Evolutionary conservation across 2,113 vertebrate genomes (phyloP).

Genomic region (Vulpes ferrilata): DNA sequence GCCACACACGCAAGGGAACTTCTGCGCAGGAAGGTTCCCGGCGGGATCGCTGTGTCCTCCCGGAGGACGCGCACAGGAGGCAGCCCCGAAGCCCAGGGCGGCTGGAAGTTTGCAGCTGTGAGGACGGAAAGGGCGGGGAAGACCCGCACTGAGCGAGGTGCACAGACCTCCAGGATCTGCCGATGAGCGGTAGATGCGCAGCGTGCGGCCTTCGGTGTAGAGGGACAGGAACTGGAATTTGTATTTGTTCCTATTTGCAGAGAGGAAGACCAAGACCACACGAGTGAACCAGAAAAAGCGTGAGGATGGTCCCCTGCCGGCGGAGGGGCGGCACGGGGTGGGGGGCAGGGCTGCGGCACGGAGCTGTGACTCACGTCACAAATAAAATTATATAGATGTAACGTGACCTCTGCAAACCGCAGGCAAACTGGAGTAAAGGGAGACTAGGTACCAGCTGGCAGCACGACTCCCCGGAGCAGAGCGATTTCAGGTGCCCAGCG

Average conservation of each 20-base stretch:
- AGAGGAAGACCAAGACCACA: background rate
- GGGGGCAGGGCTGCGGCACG: background rate
- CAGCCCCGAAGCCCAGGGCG: no score
- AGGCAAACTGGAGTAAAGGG: background rate
- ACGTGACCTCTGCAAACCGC: background rate
- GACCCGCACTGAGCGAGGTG: no score
- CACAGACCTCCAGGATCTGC: background rate
- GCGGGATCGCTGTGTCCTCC: no score
- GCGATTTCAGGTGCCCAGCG: accelerated
- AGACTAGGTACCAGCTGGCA: accelerated
- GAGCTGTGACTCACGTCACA: background rate
- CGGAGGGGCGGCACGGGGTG: background rate
- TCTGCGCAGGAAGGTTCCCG: no score
- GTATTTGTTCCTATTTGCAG: background rate
- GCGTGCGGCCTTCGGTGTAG: background rate
- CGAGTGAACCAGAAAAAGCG: accelerated
- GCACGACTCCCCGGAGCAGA: background rate
- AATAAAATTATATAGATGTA: no score
- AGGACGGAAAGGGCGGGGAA: accelerated
- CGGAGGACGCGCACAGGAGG: no score
- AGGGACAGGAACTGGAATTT: accelerated
- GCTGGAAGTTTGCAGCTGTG: no score
- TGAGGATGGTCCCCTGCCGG: background rate
- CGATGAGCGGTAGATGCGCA: background rate
- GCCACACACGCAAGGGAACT: background rate